Evolutionary conservation across 2,797 vertebrate species (phyloP).

Genomic region (Lepus oiostolus): DNA sequence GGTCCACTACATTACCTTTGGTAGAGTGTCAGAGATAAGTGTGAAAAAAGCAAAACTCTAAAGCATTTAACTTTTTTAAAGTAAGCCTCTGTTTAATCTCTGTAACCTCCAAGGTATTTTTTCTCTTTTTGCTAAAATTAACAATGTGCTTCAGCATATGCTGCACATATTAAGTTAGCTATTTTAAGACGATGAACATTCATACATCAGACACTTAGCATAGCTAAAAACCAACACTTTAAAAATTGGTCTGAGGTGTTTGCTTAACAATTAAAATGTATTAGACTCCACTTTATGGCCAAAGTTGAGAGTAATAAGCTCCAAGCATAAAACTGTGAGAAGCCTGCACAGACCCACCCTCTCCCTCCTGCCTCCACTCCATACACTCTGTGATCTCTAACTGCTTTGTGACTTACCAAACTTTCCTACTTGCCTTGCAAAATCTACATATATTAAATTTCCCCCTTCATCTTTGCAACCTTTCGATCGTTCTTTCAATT

Average conservation of each 20-base stretch:
- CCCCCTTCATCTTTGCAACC: background rate
- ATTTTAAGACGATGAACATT: conserved; percentile 67
- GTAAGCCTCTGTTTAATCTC: conserved; percentile 72
- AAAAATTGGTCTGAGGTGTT: conserved; percentile 14
- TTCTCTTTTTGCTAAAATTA: background rate
- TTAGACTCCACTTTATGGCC: conserved; percentile 28
- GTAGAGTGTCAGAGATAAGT: conserved; percentile 58
- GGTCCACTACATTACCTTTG: conserved; percentile 60
- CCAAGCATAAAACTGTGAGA: background rate
- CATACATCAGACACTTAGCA: conserved; percentile 43
- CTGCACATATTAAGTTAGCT: conserved; percentile 1
- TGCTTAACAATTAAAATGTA: conserved; percentile 63
- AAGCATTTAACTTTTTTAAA: conserved; percentile 63
- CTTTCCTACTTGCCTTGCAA: background rate
- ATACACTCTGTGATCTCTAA: background rate
- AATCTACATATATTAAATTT: background rate
- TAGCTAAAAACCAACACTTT: conserved; percentile 36
- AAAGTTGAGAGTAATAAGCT: conserved; percentile 59
- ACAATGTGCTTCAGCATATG: conserved; percentile 9
- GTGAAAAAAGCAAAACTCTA: conserved; percentile 66
- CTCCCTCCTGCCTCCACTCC: background rate
- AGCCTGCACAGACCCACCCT: background rate
- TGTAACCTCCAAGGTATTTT: conserved; percentile 16
- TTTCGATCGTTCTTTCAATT: background rate
- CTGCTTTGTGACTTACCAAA: background rate